These are phyloP conservation scores for Drymonia ruficornis DNA, from an alignment of 2,888 invertebrate species.

Conservation along the genomic window DNA sequence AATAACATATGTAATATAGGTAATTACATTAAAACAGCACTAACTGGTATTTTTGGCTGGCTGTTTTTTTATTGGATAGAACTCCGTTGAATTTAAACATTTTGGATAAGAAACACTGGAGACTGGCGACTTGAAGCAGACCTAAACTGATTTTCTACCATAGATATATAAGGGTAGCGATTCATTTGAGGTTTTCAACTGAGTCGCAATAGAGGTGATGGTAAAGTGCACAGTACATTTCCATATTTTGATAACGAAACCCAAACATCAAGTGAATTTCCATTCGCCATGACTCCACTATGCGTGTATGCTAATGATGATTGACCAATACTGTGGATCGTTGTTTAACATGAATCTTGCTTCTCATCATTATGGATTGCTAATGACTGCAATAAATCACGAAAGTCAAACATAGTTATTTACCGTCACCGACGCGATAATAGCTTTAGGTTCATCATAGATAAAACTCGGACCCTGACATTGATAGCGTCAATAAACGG, in stretches of 20 bases:
- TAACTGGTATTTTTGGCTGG: too few species aligned
- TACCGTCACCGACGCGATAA: slow-evolving; percentile 40
- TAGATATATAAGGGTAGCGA: too few species aligned
- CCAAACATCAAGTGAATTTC: slow-evolving; percentile 17
- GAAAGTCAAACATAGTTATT: slow-evolving; percentile 51
- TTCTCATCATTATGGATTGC: slow-evolving; percentile 34
- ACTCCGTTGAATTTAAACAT: too few species aligned
- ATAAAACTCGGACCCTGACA: background rate
- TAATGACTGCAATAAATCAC: slow-evolving; percentile 54
- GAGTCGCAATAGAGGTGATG: too few species aligned
- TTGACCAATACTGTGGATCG: slow-evolving; percentile 21
- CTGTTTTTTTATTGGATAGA: too few species aligned
- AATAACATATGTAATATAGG: background rate
- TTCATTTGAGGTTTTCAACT: too few species aligned
- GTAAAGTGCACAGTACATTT: slow-evolving; percentile 13
- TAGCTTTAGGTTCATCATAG: slow-evolving; percentile 12
- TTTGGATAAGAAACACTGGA: too few species aligned
- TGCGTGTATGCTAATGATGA: slow-evolving; percentile 27
- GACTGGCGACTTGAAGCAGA: too few species aligned
- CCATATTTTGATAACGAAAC: slow-evolving; percentile 20
- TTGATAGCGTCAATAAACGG: too few species aligned
- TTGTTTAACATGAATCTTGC: slow-evolving; percentile 28
- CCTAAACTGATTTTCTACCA: too few species aligned
- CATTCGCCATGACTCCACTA: slow-evolving; percentile 26
- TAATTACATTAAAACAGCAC: too few species aligned